These are phyloP conservation scores for Apocrypta bakeri DNA, from an alignment of 1,140 invertebrate genomes.

Conservation along the genomic window DNA sequence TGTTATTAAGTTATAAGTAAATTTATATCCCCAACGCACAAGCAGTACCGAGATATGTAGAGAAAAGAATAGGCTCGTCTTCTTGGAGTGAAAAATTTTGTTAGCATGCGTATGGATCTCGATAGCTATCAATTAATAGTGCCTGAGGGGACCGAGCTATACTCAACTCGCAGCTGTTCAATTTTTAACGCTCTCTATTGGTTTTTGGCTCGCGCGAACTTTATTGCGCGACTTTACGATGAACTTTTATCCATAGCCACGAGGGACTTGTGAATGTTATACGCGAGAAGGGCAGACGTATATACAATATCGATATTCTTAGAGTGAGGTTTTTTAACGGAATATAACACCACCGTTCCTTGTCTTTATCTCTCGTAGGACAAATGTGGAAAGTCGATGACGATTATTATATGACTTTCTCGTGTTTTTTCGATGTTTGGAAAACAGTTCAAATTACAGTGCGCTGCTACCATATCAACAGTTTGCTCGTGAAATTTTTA, in stretches of 20 bases:
- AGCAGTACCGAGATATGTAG: no score
- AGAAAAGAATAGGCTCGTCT: no score
- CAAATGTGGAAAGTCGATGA: neutral
- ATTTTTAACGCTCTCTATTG: slow-evolving; percentile 22
- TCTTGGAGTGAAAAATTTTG: neutral
- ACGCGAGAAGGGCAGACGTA: neutral
- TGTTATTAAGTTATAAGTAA: no score
- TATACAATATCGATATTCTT: neutral
- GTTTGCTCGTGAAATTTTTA: neutral
- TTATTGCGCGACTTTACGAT: slow-evolving; percentile 31
- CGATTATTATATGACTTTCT: slow-evolving; percentile 24
- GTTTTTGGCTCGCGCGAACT: slow-evolving; percentile 18
- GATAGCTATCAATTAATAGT: neutral
- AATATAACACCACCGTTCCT: neutral
- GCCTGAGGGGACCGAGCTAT: neutral
- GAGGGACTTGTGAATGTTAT: slow-evolving; percentile 33
- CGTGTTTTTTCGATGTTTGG: neutral
- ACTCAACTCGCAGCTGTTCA: slow-evolving; percentile 27
- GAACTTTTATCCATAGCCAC: slow-evolving; percentile 41
- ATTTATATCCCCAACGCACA: no score
- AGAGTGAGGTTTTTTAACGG: slow-evolving; percentile 6
- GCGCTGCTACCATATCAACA: no score
- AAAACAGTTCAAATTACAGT: neutral
- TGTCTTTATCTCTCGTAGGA: slow-evolving; percentile 31
- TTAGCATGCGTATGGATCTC: neutral